Conservation (phyloP, 2,888 invertebrate genomes). For the Noctuana brunneofusca region DNA sequence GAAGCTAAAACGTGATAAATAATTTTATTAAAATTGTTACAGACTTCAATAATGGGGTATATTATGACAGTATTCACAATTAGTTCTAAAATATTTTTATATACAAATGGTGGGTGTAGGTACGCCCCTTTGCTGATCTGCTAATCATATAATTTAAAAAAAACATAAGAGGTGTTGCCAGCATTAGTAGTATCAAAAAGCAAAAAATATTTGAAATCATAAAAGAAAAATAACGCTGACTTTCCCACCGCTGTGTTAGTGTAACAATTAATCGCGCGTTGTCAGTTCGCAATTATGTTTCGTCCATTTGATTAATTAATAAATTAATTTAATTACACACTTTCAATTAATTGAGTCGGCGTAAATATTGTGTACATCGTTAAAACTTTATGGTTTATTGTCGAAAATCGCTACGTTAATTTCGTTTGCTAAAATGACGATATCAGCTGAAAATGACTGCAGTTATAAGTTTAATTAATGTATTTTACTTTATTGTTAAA, state of each 20-base stretch:
- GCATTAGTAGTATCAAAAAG: too few relatives aligned
- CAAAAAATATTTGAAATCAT: background rate
- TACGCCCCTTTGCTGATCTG: too few relatives aligned
- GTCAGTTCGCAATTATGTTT: conserved; percentile 16
- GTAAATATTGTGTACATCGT: background rate
- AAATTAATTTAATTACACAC: conserved; percentile 18
- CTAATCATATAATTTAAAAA: too few relatives aligned
- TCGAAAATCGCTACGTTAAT: background rate
- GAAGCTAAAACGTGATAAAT: too few relatives aligned
- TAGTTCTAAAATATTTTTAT: too few relatives aligned
- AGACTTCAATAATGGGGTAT: too few relatives aligned
- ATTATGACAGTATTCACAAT: too few relatives aligned
- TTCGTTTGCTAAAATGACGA: background rate
- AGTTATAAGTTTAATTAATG: background rate
- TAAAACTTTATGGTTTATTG: conserved; percentile 3
- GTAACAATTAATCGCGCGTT: conserved; percentile 6
- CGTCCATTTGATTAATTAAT: conserved; percentile 24
- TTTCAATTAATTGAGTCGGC: conserved; percentile 8
- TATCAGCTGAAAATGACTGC: background rate
- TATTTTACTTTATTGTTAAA: background rate
- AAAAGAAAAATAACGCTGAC: conserved; percentile 1
- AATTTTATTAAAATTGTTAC: too few relatives aligned
- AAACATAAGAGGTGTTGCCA: too few relatives aligned
- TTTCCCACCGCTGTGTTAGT: background rate
- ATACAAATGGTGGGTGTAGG: too few relatives aligned